Evolutionary conservation across 30 jellyfish, hydroid and myxozoan species (phyloP), one percentile per base, ranked within the genome.

Genomic region (Aurelia sp.): DNA sequence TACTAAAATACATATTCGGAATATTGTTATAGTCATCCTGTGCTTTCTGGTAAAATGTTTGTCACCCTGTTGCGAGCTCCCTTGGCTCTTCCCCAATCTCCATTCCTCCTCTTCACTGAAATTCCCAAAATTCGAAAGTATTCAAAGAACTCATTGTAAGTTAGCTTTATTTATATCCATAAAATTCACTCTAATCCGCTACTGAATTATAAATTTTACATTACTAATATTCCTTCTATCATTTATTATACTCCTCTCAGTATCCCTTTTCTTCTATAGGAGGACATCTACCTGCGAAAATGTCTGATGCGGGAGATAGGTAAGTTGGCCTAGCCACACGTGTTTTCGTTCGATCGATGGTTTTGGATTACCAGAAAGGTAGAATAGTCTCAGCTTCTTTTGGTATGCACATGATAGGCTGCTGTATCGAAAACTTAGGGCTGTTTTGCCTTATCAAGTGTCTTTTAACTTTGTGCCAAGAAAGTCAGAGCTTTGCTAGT

Each of bases 241-340:
- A 11, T 13, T 71, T 71, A 18, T 71, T 74, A 41, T 31, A 30
- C 33, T 17, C 31, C 9, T 44, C 55, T 44, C 55, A 44, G 55
- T 44, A 44, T 44, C 17, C 13, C 50, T 68, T 72, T 80, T 79
- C 27, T 11, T 22, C 58, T 76, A 57, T 77, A 91, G 98, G 90
- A 92, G 98, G 98, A 92, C 90, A 82, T 92, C 98, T 88, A 78
- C 96, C 97, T 68, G 85, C 88, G 58, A 92, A 79, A 80, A 92
- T 92, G 98, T 92, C 98, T 87, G 98, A 92, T 71, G 96, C 96
- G 96, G 98, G 92, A 88, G 98, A 82, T 67, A 81, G 98, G 98
- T 91, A 73, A 76, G 98, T 82, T 21, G 86, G 88, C 88, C 79
- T 74, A 88, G 27, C 31, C n/a, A 51, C 74, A 62, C 63, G 68